Evolutionary conservation across 1,140 invertebrate genomes (phyloP).

Genomic region (Tetraneura akinire): DNA sequence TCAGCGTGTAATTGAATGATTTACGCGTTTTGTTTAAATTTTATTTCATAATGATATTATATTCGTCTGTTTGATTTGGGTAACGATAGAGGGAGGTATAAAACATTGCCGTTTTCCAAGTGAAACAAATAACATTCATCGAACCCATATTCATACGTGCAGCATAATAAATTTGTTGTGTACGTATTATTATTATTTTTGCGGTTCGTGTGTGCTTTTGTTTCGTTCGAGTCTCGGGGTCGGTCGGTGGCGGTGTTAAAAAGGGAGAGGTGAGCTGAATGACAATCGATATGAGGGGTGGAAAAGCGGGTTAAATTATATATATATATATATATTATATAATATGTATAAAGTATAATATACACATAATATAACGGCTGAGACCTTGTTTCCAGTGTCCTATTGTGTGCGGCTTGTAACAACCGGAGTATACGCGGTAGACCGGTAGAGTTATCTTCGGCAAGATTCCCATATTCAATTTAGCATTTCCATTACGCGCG

Average conservation of each 20-base stretch:
- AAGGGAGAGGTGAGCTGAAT: background rate
- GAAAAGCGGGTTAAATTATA: background rate
- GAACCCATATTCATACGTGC: background rate
- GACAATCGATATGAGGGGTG: slow-evolving; percentile 41
- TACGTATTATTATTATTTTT: slow-evolving; percentile 28
- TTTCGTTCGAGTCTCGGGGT: slow-evolving; percentile 33
- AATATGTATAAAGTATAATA: too few relatives aligned
- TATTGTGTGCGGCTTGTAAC: slow-evolving; percentile 13
- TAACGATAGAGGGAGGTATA: too few relatives aligned
- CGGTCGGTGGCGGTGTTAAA: too few relatives aligned
- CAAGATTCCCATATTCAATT: slow-evolving; percentile 47
- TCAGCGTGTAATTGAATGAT: too few relatives aligned
- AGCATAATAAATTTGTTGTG: background rate
- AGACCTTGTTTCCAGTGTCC: slow-evolving; percentile 40
- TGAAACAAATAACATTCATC: background rate
- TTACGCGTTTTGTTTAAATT: too few relatives aligned
- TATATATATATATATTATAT: too few relatives aligned
- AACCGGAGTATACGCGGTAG: too few relatives aligned
- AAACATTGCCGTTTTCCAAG: background rate
- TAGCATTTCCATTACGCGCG: slow-evolving; percentile 29
- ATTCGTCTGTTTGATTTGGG: too few relatives aligned
- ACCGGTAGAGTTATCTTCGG: slow-evolving; percentile 44
- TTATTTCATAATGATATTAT: too few relatives aligned
- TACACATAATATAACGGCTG: too few relatives aligned
- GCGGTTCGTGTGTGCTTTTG: slow-evolving; percentile 25